Evolutionary conservation across 2,797 vertebrate genomes (phyloP).

Genomic region (Pipistrellus kuhlii): DNA sequence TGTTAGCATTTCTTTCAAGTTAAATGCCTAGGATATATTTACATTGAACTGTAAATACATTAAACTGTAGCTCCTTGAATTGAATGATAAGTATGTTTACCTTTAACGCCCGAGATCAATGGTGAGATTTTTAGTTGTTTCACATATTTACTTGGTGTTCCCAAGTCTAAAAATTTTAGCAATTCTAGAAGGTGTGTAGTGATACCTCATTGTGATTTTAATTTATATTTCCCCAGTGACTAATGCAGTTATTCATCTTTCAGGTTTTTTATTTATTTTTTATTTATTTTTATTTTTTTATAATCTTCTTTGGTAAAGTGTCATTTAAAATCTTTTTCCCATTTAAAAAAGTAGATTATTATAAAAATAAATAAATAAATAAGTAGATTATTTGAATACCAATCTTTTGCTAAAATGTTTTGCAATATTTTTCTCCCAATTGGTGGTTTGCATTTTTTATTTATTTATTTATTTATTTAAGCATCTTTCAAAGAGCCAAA

Average conservation of each 20-base stretch:
- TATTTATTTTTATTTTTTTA: no score
- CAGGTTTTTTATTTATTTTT: background rate
- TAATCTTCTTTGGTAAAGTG: background rate
- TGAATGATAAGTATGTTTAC: background rate
- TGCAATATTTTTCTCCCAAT: background rate
- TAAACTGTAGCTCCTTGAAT: background rate
- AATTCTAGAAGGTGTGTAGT: background rate
- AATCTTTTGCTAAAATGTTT: background rate
- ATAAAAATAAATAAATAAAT: background rate
- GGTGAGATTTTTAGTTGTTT: background rate
- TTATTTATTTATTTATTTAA: background rate
- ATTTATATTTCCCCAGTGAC: background rate
- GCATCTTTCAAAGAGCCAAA: background rate
- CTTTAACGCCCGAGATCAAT: background rate
- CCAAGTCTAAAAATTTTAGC: background rate
- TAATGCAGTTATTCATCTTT: background rate
- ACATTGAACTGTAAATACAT: background rate
- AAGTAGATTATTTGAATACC: background rate
- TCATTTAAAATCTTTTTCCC: constrained; percentile 9
- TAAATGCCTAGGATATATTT: background rate
- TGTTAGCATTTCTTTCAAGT: background rate
- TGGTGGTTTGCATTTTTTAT: background rate
- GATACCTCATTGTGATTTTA: background rate
- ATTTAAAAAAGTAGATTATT: background rate
- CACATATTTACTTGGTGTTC: background rate